These are phyloP conservation scores for Lophius piscatorius DNA, from an alignment of 2,113 vertebrate species.

Conservation along the genomic window DNA sequence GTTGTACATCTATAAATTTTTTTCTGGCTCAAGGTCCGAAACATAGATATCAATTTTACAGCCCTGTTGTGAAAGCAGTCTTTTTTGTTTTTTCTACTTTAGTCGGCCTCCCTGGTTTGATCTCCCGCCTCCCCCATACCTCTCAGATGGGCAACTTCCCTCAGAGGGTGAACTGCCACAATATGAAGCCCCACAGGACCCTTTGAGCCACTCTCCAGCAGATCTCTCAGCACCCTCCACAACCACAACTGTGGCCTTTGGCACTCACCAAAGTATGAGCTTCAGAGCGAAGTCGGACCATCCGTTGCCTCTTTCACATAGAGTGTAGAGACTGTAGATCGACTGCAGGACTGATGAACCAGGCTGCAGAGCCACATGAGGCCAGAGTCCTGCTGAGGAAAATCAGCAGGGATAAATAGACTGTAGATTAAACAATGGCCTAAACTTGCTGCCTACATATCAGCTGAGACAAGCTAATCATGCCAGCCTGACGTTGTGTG, in stretches of 20 bases:
- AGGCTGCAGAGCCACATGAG: constrained; percentile 20
- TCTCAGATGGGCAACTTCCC: constrained; percentile 80
- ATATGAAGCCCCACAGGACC: constrained; percentile 76
- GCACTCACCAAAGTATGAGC: constrained; percentile 1
- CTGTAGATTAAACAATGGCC: constrained; percentile 1
- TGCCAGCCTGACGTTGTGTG: constrained; percentile 26
- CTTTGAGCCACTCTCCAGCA: constrained; percentile 4
- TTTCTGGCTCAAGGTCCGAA: neutral
- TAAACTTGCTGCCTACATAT: neutral
- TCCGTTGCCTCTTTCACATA: constrained; percentile 36
- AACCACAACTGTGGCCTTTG: constrained; percentile 55
- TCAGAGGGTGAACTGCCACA: constrained; percentile 86
- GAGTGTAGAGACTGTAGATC: constrained; percentile 7
- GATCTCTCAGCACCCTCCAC: constrained; percentile 25
- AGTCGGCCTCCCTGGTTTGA: constrained; percentile 96
- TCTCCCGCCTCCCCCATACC: constrained; percentile 94
- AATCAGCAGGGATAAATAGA: constrained; percentile 18
- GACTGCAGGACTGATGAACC: constrained; percentile 21
- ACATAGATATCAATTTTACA: neutral
- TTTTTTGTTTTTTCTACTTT: constrained; percentile 16
- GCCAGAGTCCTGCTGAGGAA: constrained; percentile 22
- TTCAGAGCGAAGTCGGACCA: constrained; percentile 56
- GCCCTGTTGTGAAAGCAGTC: constrained; percentile 1
- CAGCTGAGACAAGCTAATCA: constrained; percentile 4
- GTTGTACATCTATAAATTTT: neutral